Evolutionary conservation across 1,140 invertebrate species (phyloP).

Genomic region (Tyrophagus putrescentiae): DNA sequence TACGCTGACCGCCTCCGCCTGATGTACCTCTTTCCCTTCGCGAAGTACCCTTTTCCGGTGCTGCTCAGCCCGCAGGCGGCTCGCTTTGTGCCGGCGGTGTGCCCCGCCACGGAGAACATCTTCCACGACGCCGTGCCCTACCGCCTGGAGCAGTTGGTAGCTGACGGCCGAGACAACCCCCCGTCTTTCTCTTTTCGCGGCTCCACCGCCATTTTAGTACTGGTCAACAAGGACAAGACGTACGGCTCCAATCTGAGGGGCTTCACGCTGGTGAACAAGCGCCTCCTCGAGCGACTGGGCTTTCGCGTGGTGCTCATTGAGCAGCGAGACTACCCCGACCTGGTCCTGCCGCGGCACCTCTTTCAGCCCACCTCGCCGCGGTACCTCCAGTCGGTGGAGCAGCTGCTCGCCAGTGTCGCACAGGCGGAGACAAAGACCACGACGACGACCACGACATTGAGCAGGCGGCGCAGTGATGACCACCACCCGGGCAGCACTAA

Average conservation of each 20-base stretch:
- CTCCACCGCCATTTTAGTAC: background rate
- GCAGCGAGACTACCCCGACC: background rate
- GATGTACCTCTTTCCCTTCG: slow-evolving; percentile 5
- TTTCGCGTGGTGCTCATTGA: slow-evolving; percentile 6
- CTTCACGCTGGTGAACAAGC: background rate
- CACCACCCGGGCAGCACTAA: no score
- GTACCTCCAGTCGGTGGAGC: background rate
- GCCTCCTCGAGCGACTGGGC: background rate
- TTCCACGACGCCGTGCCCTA: background rate
- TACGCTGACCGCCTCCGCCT: background rate
- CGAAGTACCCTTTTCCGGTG: slow-evolving; percentile 5
- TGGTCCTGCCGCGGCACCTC: background rate
- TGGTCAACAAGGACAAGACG: slow-evolving; percentile 3
- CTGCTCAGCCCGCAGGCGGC: background rate
- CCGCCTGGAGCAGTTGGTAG: background rate
- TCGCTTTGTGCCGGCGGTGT: background rate
- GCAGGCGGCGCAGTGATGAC: no score
- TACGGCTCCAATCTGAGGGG: background rate
- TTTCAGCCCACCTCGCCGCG: background rate
- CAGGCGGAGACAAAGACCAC: no score
- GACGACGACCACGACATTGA: no score
- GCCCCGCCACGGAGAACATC: background rate
- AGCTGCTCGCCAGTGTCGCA: background rate
- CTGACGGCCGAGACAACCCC: background rate
- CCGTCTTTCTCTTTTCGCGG: no score